Percentiles rank a stretch among this genome's conserved stretches.
These are phyloP conservation scores for Drosophila simulans DNA, from an alignment of 1,140 invertebrate species.

Conservation along the genomic window DNA sequence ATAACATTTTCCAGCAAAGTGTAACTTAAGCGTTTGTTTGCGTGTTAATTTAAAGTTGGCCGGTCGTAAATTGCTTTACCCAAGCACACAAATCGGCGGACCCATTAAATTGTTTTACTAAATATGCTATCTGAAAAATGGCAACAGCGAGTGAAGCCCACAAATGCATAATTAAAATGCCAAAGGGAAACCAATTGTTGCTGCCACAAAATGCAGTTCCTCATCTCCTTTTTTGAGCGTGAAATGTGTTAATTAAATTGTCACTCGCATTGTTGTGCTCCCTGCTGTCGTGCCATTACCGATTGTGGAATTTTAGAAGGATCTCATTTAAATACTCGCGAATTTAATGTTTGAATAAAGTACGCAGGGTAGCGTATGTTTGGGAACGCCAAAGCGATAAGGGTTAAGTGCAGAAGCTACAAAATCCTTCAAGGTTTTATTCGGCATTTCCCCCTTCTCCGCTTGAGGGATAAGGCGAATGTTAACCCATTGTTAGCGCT, in stretches of 20 bases:
- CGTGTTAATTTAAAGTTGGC: slow-evolving; percentile 48
- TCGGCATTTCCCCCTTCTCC: slow-evolving; percentile 4
- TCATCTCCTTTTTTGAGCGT: slow-evolving; percentile 16
- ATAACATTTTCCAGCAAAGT: slow-evolving; percentile 43
- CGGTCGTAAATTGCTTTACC: slow-evolving; percentile 52
- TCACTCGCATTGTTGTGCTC: slow-evolving; percentile 43
- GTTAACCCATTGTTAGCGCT: slow-evolving; percentile 32
- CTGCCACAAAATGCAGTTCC: slow-evolving; percentile 33
- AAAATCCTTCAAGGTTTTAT: slow-evolving; percentile 4
- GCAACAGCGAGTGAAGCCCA: slow-evolving; percentile 19
- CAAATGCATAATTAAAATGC: slow-evolving; percentile 67
- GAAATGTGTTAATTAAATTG: slow-evolving; percentile 71
- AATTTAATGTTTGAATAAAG: not conserved
- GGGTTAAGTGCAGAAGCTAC: not conserved
- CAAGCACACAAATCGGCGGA: slow-evolving; percentile 23
- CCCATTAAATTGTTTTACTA: slow-evolving; percentile 68
- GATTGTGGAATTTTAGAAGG: slow-evolving; percentile 20
- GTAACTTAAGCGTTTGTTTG: slow-evolving; percentile 70
- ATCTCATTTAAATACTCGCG: slow-evolving; percentile 1
- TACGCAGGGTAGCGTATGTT: not conserved
- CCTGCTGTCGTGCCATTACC: slow-evolving; percentile 42
- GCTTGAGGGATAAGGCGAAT: slow-evolving; percentile 19
- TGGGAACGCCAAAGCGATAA: not conserved
- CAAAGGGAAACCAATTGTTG: slow-evolving; percentile 67
- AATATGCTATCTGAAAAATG: slow-evolving; percentile 61